Conservation (phyloP, 2,113 vertebrate genomes). For the Pseudonaja textilis region DNA sequence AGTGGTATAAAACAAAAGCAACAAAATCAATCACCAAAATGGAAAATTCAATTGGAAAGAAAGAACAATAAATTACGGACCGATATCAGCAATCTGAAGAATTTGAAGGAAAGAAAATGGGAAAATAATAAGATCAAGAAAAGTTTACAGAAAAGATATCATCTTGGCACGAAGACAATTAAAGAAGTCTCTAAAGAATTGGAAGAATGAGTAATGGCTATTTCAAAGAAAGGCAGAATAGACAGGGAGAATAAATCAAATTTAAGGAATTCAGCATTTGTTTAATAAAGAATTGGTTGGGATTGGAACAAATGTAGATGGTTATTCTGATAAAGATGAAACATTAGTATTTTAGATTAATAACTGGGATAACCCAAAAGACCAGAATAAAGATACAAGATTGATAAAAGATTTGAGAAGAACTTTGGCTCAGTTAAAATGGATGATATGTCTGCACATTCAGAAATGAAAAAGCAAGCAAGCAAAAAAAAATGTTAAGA, state of each 20-base stretch:
- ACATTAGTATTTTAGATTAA: not conserved
- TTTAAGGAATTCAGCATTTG: not conserved
- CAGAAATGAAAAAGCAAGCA: not conserved
- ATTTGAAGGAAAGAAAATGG: not conserved
- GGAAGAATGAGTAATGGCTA: not conserved
- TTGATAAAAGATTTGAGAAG: not conserved
- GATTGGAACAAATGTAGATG: not conserved
- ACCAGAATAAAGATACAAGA: not conserved
- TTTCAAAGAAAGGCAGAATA: not conserved
- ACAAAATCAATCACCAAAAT: not conserved
- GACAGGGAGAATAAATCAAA: not conserved
- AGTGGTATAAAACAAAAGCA: not conserved
- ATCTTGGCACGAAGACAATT: not conserved
- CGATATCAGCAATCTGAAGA: not conserved
- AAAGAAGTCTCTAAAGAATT: not conserved
- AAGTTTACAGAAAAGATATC: not conserved
- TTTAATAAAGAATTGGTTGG: not conserved
- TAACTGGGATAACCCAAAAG: not conserved
- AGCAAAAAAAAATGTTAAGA: not conserved
- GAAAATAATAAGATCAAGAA: not conserved
- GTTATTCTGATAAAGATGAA: not conserved
- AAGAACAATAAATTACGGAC: not conserved
- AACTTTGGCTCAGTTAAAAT: not conserved
- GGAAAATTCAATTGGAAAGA: not conserved
- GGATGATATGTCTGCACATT: not conserved